Conservation (phyloP, 2,888 invertebrate genomes). For the Drosophila subquinaria region DNA sequence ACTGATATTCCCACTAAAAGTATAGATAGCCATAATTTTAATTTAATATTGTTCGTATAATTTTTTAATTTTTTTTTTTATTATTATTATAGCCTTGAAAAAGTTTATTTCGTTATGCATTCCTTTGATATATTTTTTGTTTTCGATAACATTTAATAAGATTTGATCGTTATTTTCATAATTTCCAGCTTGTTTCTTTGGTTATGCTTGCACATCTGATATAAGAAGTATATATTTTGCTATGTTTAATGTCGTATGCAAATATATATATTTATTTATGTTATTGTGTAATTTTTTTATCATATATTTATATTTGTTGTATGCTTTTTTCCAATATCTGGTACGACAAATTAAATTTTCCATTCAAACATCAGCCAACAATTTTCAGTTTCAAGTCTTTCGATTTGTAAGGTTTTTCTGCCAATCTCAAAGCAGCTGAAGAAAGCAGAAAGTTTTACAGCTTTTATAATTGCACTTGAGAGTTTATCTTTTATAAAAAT, state of each 20-base stretch:
- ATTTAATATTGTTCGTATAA: conserved; percentile 6
- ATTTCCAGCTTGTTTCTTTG: conserved; percentile 46
- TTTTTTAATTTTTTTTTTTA: conserved; percentile 12
- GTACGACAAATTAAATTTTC: conserved; percentile 45
- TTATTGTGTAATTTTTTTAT: conserved; percentile 11
- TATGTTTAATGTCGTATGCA: conserved; percentile 45
- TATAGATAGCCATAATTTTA: not conserved
- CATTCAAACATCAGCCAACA: conserved; percentile 66
- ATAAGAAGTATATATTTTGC: conserved; percentile 40
- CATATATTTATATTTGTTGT: conserved; percentile 15
- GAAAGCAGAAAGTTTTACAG: conserved; percentile 74
- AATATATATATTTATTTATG: conserved; percentile 36
- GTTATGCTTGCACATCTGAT: conserved; percentile 54
- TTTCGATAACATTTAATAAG: conserved; percentile 68
- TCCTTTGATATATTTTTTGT: conserved; percentile 60
- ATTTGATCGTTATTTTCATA: conserved; percentile 47
- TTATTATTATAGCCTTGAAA: conserved; percentile 69
- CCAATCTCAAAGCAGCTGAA: conserved; percentile 57
- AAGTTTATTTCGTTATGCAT: conserved; percentile 48
- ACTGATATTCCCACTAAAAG: not conserved
- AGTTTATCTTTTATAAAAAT: conserved; percentile 38
- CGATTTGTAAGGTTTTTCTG: conserved; percentile 62
- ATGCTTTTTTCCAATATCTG: conserved; percentile 24
- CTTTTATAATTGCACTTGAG: conserved; percentile 76
- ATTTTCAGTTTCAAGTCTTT: conserved; percentile 74